These are phyloP conservation scores for Porites lutea DNA, from an alignment of 64 coral and sea anemone genomes.

Conservation along the genomic window DNA sequence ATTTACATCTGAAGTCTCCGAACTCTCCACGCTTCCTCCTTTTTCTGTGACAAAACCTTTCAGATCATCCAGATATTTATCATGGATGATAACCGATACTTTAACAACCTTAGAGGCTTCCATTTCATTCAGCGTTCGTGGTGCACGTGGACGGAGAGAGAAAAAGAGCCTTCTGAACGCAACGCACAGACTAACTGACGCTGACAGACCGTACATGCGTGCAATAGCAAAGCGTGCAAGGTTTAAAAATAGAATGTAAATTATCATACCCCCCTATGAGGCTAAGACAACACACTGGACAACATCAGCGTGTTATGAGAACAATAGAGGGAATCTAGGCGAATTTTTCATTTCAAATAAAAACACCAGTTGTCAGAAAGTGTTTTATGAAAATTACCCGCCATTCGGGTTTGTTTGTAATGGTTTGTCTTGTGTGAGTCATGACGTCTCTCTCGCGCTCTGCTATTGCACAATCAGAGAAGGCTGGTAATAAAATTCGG, in stretches of 20 bases:
- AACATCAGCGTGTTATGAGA: no score
- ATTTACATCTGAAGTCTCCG: neutral
- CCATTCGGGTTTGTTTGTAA: no score
- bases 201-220: neutral
- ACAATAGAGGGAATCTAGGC: no score
- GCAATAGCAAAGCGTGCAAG: no score
- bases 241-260: no score
- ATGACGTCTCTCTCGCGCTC: no score
- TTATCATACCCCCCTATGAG: no score
- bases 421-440: no score
- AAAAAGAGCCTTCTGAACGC: neutral
- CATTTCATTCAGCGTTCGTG: neutral
- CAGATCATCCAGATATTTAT: slow-evolving; percentile 9
- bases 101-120: neutral
- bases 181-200: neutral
- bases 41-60: slow-evolving; percentile 5
- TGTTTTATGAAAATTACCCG: no score
- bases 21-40: slow-evolving; percentile 25
- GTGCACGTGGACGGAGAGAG: neutral
- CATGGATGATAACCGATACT: neutral
- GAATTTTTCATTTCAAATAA: no score
- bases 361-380: no score
- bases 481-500: neutral
- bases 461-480: neutral
- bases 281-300: no score